Evolutionary conservation across 2,797 vertebrate genomes (phyloP).

Genomic region (Garrulus glandarius): DNA sequence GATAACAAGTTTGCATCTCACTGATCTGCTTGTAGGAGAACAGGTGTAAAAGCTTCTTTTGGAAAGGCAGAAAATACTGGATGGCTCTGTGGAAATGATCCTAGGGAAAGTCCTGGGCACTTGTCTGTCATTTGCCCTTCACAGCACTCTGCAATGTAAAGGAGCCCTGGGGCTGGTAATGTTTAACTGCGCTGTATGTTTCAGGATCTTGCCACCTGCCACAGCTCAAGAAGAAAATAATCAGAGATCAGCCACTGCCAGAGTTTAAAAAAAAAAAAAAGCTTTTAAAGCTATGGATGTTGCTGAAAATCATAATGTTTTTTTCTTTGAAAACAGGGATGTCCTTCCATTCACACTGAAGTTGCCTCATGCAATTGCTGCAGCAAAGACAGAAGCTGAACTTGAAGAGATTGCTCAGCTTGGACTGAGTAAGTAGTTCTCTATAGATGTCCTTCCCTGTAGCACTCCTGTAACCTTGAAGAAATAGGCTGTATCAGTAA

Average conservation of each 20-base stretch:
- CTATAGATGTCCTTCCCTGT: background rate
- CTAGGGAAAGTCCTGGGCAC: background rate
- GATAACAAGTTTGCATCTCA: background rate
- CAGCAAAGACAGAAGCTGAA: constrained; percentile 89
- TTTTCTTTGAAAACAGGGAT: constrained; percentile 78
- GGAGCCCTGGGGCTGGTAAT: background rate
- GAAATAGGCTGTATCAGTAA: background rate
- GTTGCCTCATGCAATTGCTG: constrained; percentile 87
- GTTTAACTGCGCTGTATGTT: background rate
- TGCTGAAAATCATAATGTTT: background rate
- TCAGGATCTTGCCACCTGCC: background rate
- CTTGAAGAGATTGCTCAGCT: constrained; percentile 92
- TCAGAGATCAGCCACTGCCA: background rate
- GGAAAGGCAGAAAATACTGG: background rate
- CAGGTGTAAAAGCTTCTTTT: background rate
- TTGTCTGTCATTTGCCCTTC: background rate
- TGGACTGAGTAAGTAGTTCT: constrained; percentile 84
- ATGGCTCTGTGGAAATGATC: background rate
- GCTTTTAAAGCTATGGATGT: background rate
- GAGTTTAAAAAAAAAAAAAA: background rate
- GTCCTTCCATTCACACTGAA: constrained; percentile 91
- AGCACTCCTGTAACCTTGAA: background rate
- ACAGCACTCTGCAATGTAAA: background rate
- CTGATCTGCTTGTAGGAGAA: background rate
- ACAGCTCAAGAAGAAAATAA: background rate